These are phyloP conservation scores for Dicrurus megarhynchus DNA, from an alignment of 2,113 vertebrate genomes.

Conservation along the genomic window DNA sequence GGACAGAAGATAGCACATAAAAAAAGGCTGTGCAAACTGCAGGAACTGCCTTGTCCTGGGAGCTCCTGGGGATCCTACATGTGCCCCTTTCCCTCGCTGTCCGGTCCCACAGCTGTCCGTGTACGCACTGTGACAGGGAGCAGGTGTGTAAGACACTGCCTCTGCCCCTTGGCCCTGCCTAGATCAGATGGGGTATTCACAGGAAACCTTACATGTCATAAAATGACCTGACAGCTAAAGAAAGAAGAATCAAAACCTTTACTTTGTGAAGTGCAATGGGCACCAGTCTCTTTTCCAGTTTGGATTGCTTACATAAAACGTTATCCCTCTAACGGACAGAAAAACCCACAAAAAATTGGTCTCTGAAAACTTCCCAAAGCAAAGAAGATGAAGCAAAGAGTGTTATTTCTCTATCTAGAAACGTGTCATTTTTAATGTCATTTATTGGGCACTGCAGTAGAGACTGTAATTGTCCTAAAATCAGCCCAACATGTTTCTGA, in stretches of 20 bases:
- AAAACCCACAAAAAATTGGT: background rate
- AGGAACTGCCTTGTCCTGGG: background rate
- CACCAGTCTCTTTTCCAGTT: background rate
- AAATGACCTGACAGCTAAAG: background rate
- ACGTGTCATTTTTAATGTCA: background rate
- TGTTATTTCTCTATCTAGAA: background rate
- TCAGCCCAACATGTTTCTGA: background rate
- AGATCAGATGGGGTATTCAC: accelerated
- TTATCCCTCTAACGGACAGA: background rate
- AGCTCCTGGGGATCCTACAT: accelerated
- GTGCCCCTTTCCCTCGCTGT: no score
- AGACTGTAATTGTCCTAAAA: background rate
- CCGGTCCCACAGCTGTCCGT: accelerated
- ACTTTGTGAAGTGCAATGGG: background rate
- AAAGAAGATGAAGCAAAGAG: background rate
- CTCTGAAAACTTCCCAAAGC: background rate
- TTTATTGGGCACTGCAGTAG: background rate
- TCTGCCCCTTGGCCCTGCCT: background rate
- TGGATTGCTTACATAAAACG: background rate
- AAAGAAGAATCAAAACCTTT: background rate
- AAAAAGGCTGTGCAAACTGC: background rate
- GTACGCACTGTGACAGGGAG: accelerated
- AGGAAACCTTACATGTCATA: background rate
- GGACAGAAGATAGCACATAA: background rate
- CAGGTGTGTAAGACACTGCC: accelerated